Base-by-base conservation (phyloP, 2,888 invertebrate genomes). In the Xestia xanthographa region DNA sequence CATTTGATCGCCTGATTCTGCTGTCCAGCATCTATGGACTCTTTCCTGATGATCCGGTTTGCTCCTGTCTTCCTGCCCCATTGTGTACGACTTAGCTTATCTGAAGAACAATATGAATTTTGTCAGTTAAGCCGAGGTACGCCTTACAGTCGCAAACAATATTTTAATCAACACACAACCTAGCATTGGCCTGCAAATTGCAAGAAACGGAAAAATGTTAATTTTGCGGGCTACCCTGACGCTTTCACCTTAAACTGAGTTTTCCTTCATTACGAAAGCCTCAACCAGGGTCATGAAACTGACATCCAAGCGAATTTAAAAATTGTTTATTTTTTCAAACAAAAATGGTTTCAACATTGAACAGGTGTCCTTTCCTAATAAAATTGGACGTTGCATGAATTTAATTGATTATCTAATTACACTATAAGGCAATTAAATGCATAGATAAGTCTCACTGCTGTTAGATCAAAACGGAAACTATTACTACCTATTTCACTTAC, bases 1-100 rank as follows among this genome's bases (percentile, higher is more conserved):
- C 78, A 79, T 77, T 72, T 79, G n/a, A 79, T 58, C 22, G 3
- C 34, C 48, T 48, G 78, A 48, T 58, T 17, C 17, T 65, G 56
- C 22, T 14, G 3, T 65, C 67, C 79, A 12, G 12, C 17, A 65
- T 79, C 38, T 53, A 50, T 2, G 0, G 67, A 67, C 8, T 53
- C 50, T 43, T 17, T 66, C n/a, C 71, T 26, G 45, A 26, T 71
- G 71, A 65, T 14, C 20, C 70, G 17, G 66, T 78, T 79, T 26
- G 70, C 70, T 50, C 79, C 73, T 3, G 70, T 67, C 62, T 80
- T 65, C 45, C 70, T 34, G 17, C 65, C 65, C 45, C 62, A 62
- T 6, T 34, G 43, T n/a, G 12, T 63, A 34, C 63, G n/a, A 45
- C 8, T n/a, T 1, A 45, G 43, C 8, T 34, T 45, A 34, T 22